Evolutionary conservation across 2,888 invertebrate genomes (phyloP), one percentile per base, ranked within the genome.

Genomic region (Scaptodrosophila latifasciaeformis): DNA sequence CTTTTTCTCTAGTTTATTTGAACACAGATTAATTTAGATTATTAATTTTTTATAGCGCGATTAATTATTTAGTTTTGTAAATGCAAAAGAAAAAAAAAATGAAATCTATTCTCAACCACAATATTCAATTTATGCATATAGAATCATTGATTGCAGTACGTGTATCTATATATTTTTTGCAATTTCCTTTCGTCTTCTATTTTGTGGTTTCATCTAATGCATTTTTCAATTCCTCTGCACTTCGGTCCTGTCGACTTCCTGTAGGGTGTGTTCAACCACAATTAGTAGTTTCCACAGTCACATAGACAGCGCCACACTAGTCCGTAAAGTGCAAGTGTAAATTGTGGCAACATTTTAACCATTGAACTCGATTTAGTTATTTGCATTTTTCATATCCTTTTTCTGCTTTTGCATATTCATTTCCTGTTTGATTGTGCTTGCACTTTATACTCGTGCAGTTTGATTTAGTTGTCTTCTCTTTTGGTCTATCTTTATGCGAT

Each of bases 381-480:
- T 70, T 75, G 76, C 68, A 80, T 75, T 68, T 75, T 60, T 78
- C 74, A 78, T 78, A 74, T 74, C 65, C 78, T 54, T 55, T 77
- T 66, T n/a, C n/a, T 45, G 18, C 40, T 67, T 67, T 75, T 78
- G 76, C 81, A 78, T 75, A 78, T 78, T 75, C 76, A 75, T 80
- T 78, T 75, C 74, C 74, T 58, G 52, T 47, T 59, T 60, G 54
- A 60, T 45, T 58, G 56, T 62, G 53, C 51, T 48, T 68, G 47
- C 58, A 62, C 64, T 65, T 59, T 54, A 34, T 52, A 40, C 46
- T 35, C 27, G 9, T 2, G 15, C 51, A 50, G 34, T 50, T 52
- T 49, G 43, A 13, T 17, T 27, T 12, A 3, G 3, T 13, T 27
- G 30, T 57, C 29, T 24, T 13, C 35, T 12, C 15, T 27, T 49